These are phyloP conservation scores for Athalia cordata DNA, from an alignment of 2,888 invertebrate genomes.

Conservation along the genomic window DNA sequence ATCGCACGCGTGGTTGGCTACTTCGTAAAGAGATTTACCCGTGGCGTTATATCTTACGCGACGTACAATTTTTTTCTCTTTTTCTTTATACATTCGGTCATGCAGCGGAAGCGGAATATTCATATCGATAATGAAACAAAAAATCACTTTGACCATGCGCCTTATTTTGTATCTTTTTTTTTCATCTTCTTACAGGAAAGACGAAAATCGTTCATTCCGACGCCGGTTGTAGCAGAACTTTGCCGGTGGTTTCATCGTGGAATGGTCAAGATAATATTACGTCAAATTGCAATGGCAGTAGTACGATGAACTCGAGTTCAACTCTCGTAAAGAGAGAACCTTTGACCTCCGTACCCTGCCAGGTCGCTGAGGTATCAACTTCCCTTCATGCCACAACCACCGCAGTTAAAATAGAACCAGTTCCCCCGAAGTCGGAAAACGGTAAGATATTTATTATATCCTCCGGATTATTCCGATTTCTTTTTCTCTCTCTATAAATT, in stretches of 20 bases:
- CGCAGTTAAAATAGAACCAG: slow-evolving; percentile 80
- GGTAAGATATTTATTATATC: slow-evolving; percentile 60
- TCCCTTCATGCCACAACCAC: slow-evolving; percentile 72
- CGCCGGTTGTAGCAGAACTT: slow-evolving; percentile 82
- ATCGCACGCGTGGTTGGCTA: slow-evolving; percentile 1
- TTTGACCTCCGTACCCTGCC: slow-evolving; percentile 75
- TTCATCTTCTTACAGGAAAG: slow-evolving; percentile 59
- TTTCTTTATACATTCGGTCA: not conserved
- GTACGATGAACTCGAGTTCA: slow-evolving; percentile 71
- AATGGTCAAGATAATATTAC: slow-evolving; percentile 62
- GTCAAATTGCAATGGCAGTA: slow-evolving; percentile 53
- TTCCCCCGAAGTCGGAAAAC: slow-evolving; percentile 79
- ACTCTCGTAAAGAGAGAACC: slow-evolving; percentile 83
- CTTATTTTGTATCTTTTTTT: slow-evolving; percentile 29
- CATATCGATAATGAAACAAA: not conserved
- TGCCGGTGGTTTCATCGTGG: slow-evolving; percentile 80
- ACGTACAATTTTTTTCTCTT: not conserved
- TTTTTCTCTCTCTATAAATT: not conserved
- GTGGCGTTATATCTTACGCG: not conserved
- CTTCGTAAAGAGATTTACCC: slow-evolving; percentile 15
- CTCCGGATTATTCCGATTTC: not conserved
- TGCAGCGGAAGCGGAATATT: too few species aligned
- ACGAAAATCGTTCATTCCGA: slow-evolving; percentile 72
- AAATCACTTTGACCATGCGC: slow-evolving; percentile 2
- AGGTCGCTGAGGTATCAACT: slow-evolving; percentile 78